Evolutionary conservation across 2,113 vertebrate species (phyloP).

Genomic region (Mus pahari): DNA sequence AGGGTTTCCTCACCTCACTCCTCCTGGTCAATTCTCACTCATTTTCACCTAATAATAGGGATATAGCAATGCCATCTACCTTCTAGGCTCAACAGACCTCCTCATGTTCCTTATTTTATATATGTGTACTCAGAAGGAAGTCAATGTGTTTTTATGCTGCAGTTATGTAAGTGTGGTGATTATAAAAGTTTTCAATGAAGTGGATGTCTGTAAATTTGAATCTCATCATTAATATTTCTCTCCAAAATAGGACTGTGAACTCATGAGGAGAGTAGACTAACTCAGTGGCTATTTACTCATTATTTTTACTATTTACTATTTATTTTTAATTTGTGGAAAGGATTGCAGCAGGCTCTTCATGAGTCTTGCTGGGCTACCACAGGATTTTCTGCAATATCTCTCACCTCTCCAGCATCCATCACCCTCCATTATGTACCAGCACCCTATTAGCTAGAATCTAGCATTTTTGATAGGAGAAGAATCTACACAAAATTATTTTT

Average conservation of each 20-base stretch:
- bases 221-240: not conserved
- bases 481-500: not conserved
- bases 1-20: not conserved
- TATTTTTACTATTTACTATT: constrained; percentile 26
- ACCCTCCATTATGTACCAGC: fast-evolving
- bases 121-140: not conserved
- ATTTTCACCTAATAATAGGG: not conserved
- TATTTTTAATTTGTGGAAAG: constrained; percentile 39
- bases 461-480: not conserved
- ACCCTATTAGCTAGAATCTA: not conserved
- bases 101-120: not conserved
- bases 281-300: not conserved
- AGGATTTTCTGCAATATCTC: not conserved
- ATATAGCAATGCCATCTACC: not conserved
- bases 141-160: not conserved
- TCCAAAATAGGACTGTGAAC: not conserved
- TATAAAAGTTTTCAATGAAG: not conserved
- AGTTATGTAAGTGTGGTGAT: not conserved
- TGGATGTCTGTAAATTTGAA: not conserved
- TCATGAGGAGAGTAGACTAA: not conserved
- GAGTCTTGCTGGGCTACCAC: not conserved
- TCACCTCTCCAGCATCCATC: no score
- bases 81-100: not conserved
- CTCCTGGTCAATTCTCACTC: not conserved
- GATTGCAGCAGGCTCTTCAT: not conserved